A percentile compares a stretch with the other conserved stretches of the same genome.
These are phyloP conservation scores for Watsonalla cultraria DNA, from an alignment of 2,888 invertebrate genomes.

Conservation along the genomic window DNA sequence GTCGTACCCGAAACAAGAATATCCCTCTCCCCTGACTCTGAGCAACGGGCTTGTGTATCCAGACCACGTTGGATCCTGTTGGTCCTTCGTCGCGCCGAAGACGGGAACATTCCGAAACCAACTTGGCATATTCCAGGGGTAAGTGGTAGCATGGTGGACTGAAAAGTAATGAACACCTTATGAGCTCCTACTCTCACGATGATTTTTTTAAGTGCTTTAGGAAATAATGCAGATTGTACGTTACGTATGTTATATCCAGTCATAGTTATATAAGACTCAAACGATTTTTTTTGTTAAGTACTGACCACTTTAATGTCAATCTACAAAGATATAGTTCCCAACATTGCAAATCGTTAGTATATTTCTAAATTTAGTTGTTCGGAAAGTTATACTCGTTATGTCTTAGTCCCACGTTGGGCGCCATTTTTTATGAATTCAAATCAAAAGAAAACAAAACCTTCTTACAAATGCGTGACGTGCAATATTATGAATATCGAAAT, in stretches of 20 bases:
- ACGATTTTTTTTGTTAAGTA: too few relatives aligned
- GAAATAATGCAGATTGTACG: not conserved
- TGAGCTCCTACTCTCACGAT: conserved; percentile 14
- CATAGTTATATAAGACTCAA: too few relatives aligned
- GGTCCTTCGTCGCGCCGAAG: conserved; percentile 62
- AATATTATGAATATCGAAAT: not conserved
- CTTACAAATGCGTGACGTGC: not conserved
- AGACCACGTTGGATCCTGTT: conserved; percentile 75
- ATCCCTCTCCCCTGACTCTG: conserved; percentile 92
- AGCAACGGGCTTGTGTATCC: conserved; percentile 94
- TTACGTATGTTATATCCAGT: too few relatives aligned
- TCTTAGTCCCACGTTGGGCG: not conserved
- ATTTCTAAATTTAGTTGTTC: not conserved
- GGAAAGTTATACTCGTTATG: too few relatives aligned
- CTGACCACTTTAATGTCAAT: too few relatives aligned
- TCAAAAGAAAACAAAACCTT: not conserved
- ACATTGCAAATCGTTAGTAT: conserved; percentile 10
- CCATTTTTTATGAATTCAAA: not conserved
- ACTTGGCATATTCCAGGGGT: conserved; percentile 89
- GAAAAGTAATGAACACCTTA: conserved; percentile 20
- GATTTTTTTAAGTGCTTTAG: not conserved
- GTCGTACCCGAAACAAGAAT: conserved; percentile 85
- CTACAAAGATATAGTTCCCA: too few relatives aligned
- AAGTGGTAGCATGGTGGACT: conserved; percentile 90
- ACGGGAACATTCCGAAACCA: conserved; percentile 87